Evolutionary conservation across 2,888 invertebrate genomes (phyloP), one percentile per base, ranked within the genome.

Genomic region (Dynastes grantii): DNA sequence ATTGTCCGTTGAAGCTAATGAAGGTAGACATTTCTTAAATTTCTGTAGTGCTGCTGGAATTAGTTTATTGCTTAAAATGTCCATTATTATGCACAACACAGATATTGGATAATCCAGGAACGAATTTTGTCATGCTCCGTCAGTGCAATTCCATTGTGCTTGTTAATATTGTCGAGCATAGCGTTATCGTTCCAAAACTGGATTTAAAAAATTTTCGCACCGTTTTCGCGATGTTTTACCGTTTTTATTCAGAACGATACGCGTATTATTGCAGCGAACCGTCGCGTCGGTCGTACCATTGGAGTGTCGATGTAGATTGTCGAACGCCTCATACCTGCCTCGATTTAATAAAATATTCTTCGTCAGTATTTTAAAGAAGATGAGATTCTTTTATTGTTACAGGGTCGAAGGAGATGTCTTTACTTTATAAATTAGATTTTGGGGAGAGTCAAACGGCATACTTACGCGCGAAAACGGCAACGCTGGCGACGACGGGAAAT

Each of bases 351-450:
- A 70, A 70, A 70, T 27, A 58, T 40, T 58, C 37, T 9, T 55
- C 53, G 2, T 40, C 37, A 40, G 58, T 58, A 40, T 58, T 73
- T 58, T 58, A 73, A 58, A 53, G 71, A n/a, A 55, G 58, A 73
- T 73, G 73, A 73, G 37, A 73, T 73, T 55, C 73, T 13, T 58
- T 73, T 73, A 73, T 73, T 73, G 73, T 58, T 73, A n/a, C n/a
- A 55, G 58, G 70, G 55, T 73, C 58, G 73, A 58, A 73, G 37
- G 11, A 32, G 71, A 71, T 71, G 71, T 71, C 73, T 73, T 73
- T 73, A 61, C 73, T 73, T 58, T 73, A 73, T 58, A 73, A 73
- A 73, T 73, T 73, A 73, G 73, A 73, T 73, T 73, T 58, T 37
- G 58, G 37, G 40, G 51, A 73, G 51, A 58, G 73, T 58, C 58